Base-by-base conservation (phyloP, 2,888 invertebrate genomes). In the Chaitophorus viminalis region DNA sequence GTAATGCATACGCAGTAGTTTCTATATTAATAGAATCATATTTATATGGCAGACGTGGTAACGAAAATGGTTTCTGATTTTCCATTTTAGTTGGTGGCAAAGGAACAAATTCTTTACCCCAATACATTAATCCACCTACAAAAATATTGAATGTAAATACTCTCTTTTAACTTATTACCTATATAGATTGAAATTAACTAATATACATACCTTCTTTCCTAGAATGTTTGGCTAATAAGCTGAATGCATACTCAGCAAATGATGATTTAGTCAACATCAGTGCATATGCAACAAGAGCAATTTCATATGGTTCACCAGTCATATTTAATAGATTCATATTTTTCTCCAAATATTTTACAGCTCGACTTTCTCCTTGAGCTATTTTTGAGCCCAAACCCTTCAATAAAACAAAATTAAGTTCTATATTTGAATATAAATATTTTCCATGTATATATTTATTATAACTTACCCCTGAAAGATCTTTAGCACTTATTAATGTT, bases 21-120 rank as follows among this genome's bases (percentile, higher is more conserved):
- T 98, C 98, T 77, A 98, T 95, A 91, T 98, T 98, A 91, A 96
- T 95, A 0, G 97, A 94, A 92, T 99, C 99, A 91, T 95, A 96
- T 90, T 94, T 94, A 91, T 97, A 97, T 0, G 97, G 97, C 89
- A 97, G 92, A 0, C 98, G 94, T 0, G 98, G 97, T 89, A 97
- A 92, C 0, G 96, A 93, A 93, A 97, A 98, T 14, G 97, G 97
- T 91, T 96, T 96, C 91, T 97, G 97, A 92, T 97, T 97, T 92
- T 97, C 97, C 90, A 95, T 93, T 92, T 97, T 97, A 90, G 94
- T 94, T 0, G 97, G 96, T 0, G 97, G 96, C 89, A 94, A 94
- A 0, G 97, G 97, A 2, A 97, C 94, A 29, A 93, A 92, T 90
- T 95, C 94, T 89, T 95, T 94, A 82, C 96, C 96, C 97, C 97